A percentile compares a stretch with the other conserved stretches of the same genome.
Evolutionary conservation across 2,888 invertebrate species (phyloP).

Genomic region (Bibio marci): DNA sequence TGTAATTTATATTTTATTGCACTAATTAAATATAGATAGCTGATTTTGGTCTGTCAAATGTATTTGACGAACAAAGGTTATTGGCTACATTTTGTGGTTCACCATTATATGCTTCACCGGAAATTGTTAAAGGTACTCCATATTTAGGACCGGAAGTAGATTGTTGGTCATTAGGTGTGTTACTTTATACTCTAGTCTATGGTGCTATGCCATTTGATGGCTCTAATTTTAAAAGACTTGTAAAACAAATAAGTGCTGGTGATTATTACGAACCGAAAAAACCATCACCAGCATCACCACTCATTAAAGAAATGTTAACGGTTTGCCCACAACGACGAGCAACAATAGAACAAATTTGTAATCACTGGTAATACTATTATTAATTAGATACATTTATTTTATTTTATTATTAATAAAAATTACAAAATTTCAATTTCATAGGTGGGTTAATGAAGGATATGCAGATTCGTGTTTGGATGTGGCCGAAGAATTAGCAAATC

Average conservation of each 20-base stretch:
- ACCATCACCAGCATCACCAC: conserved; percentile 83
- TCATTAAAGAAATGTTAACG: conserved; percentile 88
- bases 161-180: conserved; percentile 89
- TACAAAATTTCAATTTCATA: conserved; percentile 11
- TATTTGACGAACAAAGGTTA: conserved; percentile 74
- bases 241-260: conserved; percentile 91
- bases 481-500: conserved; percentile 75
- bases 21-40: conserved; percentile 52
- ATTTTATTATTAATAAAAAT: not conserved
- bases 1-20: not conserved
- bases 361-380: conserved; percentile 67
- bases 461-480: conserved; percentile 65
- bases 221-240: conserved; percentile 91
- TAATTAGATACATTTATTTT: not conserved
- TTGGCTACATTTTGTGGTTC: conserved; percentile 91
- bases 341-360: conserved; percentile 84
- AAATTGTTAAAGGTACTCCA: conserved; percentile 92
- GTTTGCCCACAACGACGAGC: conserved; percentile 81
- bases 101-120: conserved; percentile 91
- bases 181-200: conserved; percentile 94
- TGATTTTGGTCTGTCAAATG: conserved; percentile 96
- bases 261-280: conserved; percentile 94
- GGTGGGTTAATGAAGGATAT: conserved; percentile 84
- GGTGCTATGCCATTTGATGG: conserved; percentile 99
- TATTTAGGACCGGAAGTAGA: conserved; percentile 95